Percentiles rank a stretch among this genome's conserved stretches.
Evolutionary conservation across 2,888 invertebrate genomes (phyloP).

Genomic region (Lasius fuliginosus): DNA sequence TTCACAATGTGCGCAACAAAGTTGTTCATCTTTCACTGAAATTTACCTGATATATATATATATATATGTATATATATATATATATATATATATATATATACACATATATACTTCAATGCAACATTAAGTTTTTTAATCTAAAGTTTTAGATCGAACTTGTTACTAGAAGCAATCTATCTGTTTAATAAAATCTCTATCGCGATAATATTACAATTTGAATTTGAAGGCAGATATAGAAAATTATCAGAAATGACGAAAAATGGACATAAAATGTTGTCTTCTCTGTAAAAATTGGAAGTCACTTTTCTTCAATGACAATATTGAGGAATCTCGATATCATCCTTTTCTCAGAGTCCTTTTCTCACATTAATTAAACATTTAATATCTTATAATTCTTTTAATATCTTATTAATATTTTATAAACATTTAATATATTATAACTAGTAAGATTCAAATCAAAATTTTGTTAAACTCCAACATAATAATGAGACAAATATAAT

Average conservation of each 20-base stretch:
- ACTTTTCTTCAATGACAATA: neutral
- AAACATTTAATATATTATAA: neutral
- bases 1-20: neutral
- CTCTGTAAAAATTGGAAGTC: neutral
- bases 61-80: no score
- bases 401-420: no score
- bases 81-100: no score
- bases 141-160: slow-evolving; percentile 15
- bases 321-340: neutral
- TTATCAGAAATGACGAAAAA: neutral
- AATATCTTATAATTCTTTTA: no score
- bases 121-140: slow-evolving; percentile 15
- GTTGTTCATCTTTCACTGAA: neutral
- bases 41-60: neutral
- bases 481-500: neutral
- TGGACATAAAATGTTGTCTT: neutral
- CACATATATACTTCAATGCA: neutral
- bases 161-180: slow-evolving; percentile 19
- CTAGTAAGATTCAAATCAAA: neutral
- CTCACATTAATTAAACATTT: neutral
- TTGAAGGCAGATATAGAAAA: neutral
- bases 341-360: neutral
- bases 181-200: neutral
- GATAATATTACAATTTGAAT: slow-evolving; percentile 5
- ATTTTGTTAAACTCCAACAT: neutral